A percentile compares a stretch with the other conserved stretches of the same genome.
phyloP scores from a whole-genome alignment of 2,113 vertebrate genomes.

The Lethenteron reissneri region DNA sequence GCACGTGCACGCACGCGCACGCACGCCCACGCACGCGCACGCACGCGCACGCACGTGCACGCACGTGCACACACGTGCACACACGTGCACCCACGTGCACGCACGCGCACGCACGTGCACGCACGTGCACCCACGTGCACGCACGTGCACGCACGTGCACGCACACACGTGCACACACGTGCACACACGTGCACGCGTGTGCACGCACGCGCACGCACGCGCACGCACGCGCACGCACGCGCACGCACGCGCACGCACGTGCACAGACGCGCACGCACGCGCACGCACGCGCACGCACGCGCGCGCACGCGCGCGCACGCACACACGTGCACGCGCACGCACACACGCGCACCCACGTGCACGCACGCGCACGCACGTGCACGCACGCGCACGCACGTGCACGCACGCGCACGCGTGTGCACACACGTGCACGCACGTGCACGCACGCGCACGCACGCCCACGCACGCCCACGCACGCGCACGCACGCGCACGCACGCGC shows the following conservation, averaged over 20 bases:
- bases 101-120: neutral
- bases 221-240: neutral
- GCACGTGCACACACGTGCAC: neutral
- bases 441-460: neutral
- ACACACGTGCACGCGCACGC: neutral
- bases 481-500: neutral
- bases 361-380: neutral
- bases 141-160: neutral
- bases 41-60: neutral
- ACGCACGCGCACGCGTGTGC: neutral
- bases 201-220: neutral
- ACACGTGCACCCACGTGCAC: neutral
- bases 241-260: neutral
- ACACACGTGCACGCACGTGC: neutral
- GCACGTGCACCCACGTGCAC: neutral
- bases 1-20: too few relatives aligned
- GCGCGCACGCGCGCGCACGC: neutral
- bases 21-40: neutral
- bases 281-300: constrained; percentile 3
- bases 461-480: neutral
- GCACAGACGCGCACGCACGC: neutral
- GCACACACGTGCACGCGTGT: neutral
- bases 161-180: neutral
- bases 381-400: neutral
- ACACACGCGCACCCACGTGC: neutral